These are phyloP conservation scores for Torymus texanus DNA, from an alignment of 2,888 invertebrate genomes.

Conservation along the genomic window DNA sequence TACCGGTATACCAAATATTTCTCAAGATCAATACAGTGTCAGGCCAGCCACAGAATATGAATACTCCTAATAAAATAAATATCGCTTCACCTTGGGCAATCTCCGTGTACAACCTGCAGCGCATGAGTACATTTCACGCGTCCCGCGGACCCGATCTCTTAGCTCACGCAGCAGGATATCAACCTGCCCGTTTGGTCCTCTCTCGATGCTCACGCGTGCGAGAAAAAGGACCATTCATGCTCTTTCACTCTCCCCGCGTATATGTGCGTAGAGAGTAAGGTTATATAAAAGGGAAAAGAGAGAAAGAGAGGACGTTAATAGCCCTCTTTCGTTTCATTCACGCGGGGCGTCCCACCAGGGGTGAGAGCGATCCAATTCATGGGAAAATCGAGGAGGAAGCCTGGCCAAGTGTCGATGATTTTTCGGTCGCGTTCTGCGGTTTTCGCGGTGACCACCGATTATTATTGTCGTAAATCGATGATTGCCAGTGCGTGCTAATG, in stretches of 20 bases:
- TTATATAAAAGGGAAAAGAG: background rate
- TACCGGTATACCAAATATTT: no score
- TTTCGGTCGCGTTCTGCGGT: background rate
- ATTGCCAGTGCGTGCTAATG: no score
- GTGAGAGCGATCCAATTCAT: slow-evolving; percentile 60
- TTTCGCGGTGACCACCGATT: background rate
- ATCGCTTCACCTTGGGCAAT: no score
- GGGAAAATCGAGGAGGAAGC: slow-evolving; percentile 57
- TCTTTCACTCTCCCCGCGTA: slow-evolving; percentile 38
- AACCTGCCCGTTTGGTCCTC: slow-evolving; percentile 60
- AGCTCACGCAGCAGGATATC: slow-evolving; percentile 51
- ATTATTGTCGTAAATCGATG: no score
- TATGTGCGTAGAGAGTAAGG: slow-evolving; percentile 5
- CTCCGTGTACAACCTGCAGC: background rate
- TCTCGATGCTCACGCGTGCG: slow-evolving; percentile 54
- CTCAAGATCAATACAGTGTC: no score
- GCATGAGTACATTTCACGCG: slow-evolving; percentile 7
- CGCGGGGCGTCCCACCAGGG: slow-evolving; percentile 57
- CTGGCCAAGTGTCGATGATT: background rate
- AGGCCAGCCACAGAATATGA: no score
- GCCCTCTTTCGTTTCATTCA: slow-evolving; percentile 66
- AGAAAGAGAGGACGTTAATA: slow-evolving; percentile 62
- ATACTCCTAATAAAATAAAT: no score
- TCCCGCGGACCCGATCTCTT: slow-evolving; percentile 28
- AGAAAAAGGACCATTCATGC: slow-evolving; percentile 62